phyloP scores from a whole-genome alignment of 2,113 vertebrate species.

The Syngnathus floridae region DNA sequence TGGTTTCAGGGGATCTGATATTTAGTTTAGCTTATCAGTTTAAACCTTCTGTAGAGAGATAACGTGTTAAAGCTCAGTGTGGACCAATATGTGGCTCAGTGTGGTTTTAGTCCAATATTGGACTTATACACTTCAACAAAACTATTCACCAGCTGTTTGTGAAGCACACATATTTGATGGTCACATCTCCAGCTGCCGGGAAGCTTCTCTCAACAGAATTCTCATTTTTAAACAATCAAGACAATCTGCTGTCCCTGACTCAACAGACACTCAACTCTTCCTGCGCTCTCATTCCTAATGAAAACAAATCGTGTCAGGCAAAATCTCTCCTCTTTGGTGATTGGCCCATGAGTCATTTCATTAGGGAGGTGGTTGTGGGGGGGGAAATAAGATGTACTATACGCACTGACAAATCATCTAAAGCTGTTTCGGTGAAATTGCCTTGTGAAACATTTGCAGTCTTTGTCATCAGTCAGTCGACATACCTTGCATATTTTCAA shows the following conservation, averaged over 20 bases:
- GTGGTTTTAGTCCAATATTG: conserved; percentile 15
- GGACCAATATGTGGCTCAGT: no score
- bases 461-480: background rate
- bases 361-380: background rate
- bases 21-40: conserved; percentile 19
- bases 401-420: background rate
- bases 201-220: background rate
- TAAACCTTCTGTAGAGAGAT: background rate
- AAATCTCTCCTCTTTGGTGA: background rate
- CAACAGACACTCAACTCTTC: background rate
- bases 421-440: background rate
- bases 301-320: conserved; percentile 4
- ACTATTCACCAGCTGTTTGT: conserved; percentile 36
- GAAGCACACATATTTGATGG: conserved; percentile 23
- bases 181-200: conserved; percentile 14
- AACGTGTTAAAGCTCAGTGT: conserved; percentile 11
- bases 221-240: background rate
- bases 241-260: background rate
- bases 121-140: conserved; percentile 16
- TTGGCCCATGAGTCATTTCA: background rate
- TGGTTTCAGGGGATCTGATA: conserved; percentile 17
- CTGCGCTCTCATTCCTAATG: background rate
- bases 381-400: background rate
- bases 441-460: background rate
- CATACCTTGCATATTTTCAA: background rate